Evolutionary conservation across 2,113 vertebrate genomes (phyloP), one percentile per base, ranked within the genome.

Genomic region (Heteronetta atricapilla): DNA sequence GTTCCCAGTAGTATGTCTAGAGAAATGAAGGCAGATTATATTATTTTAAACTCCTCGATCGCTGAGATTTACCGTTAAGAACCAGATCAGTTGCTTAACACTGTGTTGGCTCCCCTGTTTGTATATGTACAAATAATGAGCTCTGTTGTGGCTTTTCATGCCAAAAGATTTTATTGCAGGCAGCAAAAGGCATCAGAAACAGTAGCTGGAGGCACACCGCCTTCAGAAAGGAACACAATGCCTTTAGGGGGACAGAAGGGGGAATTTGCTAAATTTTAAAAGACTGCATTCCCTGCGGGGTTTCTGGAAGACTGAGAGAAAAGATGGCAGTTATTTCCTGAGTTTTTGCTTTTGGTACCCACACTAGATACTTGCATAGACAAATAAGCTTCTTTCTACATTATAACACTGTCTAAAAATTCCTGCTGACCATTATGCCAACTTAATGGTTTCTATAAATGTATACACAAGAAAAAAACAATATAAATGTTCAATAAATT

Each of bases 181-280:
- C 36, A 67, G 74, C 50, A 80, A 86, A 73, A 89, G 16, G 56
- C 56, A 84, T 17, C 52, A 75, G 67, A 89, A 93, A 62, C 8
- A 82, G 69, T 50, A 93, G 89, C 80, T 89, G 89, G 55, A 93
- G 50, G 89, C 77, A 88, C 23, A 19, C 13, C 73, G n/a, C 40
- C 44, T 58, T 58, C 56, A 70, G 72, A 81, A 46, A 19, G 36
- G 52, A 85, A 34, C 16, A 33, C 4, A 26, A 31, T 22, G 87
- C n/a, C 82, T 88, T 72, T 4, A 66, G 31, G 72, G 55, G 3
- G 46, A 60, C 46, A 48, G 20, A 48, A 48, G 20, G 46, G 46
- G 46, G 5, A 8, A 63, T 86, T 53, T 67, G 50, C 18, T 89
- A 11, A 68, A 56, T 6, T 77, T 62, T 53, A 68, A 66, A 92